Percentiles rank a stretch among this genome's conserved stretches.
These are phyloP conservation scores for Dicaeum eximium DNA, from an alignment of 2,113 vertebrate genomes.

Conservation along the genomic window DNA sequence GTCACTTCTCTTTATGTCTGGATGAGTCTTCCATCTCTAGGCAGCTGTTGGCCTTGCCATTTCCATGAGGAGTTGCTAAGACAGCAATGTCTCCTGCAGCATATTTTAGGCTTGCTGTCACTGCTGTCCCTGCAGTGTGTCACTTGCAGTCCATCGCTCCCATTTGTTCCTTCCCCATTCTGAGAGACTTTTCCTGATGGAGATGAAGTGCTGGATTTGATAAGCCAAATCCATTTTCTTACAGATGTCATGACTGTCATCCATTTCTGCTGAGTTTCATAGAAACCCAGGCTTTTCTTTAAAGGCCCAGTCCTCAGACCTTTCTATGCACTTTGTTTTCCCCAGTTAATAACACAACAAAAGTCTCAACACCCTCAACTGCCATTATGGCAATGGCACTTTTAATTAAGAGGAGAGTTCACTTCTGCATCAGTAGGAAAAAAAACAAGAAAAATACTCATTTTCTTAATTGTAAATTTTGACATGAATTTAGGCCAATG, in stretches of 20 bases:
- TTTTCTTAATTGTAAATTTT: not conserved
- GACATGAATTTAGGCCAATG: not conserved
- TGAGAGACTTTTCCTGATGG: not conserved
- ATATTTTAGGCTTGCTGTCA: not conserved
- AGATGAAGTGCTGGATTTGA: constrained; percentile 1
- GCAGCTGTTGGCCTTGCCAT: not conserved
- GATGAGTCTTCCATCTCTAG: not conserved
- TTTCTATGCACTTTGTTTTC: not conserved
- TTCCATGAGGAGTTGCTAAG: not conserved
- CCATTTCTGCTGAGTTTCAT: not conserved
- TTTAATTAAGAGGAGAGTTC: not conserved
- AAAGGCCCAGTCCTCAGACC: not conserved
- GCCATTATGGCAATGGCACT: not conserved
- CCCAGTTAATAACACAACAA: not conserved
- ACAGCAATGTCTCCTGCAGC: not conserved
- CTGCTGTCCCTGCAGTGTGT: not conserved
- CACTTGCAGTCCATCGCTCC: not conserved
- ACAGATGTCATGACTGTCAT: not conserved
- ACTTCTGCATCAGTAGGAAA: not conserved
- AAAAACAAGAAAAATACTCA: not conserved
- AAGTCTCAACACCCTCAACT: not conserved
- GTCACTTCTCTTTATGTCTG: not conserved
- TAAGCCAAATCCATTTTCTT: not conserved
- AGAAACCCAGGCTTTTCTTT: not conserved
- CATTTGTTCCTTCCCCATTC: not conserved